Percentiles rank a stretch among this genome's conserved stretches.
phyloP scores from a whole-genome alignment of 2,888 invertebrate species.

The Ophion slaviceki region DNA sequence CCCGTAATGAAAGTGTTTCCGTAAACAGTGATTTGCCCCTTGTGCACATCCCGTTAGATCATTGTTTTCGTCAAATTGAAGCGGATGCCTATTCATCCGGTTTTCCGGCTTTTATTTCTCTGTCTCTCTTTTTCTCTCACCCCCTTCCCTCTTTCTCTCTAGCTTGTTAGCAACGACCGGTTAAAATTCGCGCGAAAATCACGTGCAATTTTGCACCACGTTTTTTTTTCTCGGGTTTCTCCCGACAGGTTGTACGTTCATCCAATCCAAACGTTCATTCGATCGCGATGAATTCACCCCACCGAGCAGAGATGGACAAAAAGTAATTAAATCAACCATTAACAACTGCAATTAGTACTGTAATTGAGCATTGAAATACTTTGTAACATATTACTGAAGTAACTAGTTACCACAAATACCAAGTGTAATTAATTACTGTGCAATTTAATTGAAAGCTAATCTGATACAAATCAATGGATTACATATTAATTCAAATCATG shows the following conservation, averaged over 20 bases:
- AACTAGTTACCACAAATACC: too few species aligned
- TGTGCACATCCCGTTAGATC: neutral
- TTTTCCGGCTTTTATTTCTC: constrained; percentile 1
- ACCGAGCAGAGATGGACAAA: neutral
- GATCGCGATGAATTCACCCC: constrained; percentile 34
- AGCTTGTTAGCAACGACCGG: neutral
- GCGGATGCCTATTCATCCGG: neutral
- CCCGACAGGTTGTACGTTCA: neutral
- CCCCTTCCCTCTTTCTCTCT: neutral
- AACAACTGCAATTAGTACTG: too few species aligned
- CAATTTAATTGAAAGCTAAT: too few species aligned
- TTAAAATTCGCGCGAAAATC: constrained; percentile 7
- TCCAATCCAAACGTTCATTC: constrained; percentile 24
- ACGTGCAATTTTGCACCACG: neutral
- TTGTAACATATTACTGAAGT: too few species aligned
- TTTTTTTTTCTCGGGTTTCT: neutral
- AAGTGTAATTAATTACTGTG: too few species aligned
- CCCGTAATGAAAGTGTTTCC: constrained; percentile 8
- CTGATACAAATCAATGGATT: too few species aligned
- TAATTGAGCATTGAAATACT: too few species aligned
- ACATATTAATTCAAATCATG: too few species aligned
- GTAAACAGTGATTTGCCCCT: constrained; percentile 1
- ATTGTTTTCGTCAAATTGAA: constrained; percentile 1
- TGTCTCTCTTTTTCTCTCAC: neutral
- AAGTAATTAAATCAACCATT: too few species aligned